These are phyloP conservation scores for Nomia melanderi DNA, from an alignment of 1,140 invertebrate species.

Conservation along the genomic window DNA sequence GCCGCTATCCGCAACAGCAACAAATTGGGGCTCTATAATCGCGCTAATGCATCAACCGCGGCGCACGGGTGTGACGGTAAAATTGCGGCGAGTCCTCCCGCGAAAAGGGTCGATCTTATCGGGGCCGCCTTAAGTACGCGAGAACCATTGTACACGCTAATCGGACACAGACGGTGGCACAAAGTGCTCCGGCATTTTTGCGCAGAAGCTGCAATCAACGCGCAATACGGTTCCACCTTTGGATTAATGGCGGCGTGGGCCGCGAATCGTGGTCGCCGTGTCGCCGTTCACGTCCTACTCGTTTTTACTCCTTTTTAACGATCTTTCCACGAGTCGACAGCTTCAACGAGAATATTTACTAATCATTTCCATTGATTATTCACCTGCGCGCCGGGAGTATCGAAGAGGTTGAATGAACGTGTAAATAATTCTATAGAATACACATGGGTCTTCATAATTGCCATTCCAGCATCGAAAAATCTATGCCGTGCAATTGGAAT, in stretches of 20 bases:
- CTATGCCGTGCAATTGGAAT: too few species aligned
- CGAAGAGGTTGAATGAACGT: too few species aligned
- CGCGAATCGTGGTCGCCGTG: neutral
- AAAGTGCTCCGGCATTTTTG: slow-evolving; percentile 55
- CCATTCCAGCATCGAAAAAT: too few species aligned
- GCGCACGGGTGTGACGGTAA: slow-evolving; percentile 66
- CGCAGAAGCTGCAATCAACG: slow-evolving; percentile 55
- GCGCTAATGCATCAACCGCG: slow-evolving; percentile 67
- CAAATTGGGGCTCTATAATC: slow-evolving; percentile 72
- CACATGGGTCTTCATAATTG: too few species aligned
- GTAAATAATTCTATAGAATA: too few species aligned
- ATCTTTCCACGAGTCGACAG: too few species aligned
- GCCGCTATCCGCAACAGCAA: slow-evolving; percentile 60
- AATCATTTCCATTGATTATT: too few species aligned
- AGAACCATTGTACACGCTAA: slow-evolving; percentile 45
- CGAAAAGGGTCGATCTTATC: slow-evolving; percentile 55
- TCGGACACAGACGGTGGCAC: slow-evolving; percentile 41
- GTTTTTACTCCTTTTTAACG: too few species aligned
- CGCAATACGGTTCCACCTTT: slow-evolving; percentile 48
- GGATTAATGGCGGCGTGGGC: slow-evolving; percentile 14
- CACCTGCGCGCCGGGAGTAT: too few species aligned
- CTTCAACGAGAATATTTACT: too few species aligned
- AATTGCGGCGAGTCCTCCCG: slow-evolving; percentile 67
- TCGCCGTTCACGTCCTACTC: too few species aligned
- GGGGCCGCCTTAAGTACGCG: slow-evolving; percentile 42